Base-by-base conservation (phyloP, 23 tunicate genomes). In the Corella eumyota region DNA sequence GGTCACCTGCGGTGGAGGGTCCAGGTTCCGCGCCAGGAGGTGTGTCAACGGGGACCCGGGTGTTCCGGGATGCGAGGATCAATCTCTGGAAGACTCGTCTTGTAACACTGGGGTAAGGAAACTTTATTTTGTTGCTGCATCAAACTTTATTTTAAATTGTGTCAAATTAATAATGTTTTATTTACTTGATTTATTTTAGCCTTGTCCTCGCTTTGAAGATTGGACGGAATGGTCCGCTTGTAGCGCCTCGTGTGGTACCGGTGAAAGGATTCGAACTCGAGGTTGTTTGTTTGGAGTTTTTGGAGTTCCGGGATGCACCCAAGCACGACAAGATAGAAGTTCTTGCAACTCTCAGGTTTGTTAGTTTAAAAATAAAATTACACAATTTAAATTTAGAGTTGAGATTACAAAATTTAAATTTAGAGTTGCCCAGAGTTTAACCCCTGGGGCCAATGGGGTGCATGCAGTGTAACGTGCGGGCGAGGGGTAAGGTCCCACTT, bases 301-400 rank as follows among this genome's bases (percentile, higher is more conserved):
- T 22, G 81, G 81, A 3, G 78, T 62, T 23, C 71, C 47, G 13
- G 96, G 96, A 4, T 88, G 96, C n/a, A n/a, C n/a, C n/a, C n/a
- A n/a, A n/a, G n/a, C n/a, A n/a, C n/a, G n/a, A n/a, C n/a, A n/a
- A n/a, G n/a, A n/a, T n/a, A n/a, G n/a, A n/a, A n/a, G n/a, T n/a
- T n/a, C n/a, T n/a, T n/a, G n/a, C n/a, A n/a, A n/a, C n/a, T n/a
- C n/a, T n/a, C n/a, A n/a, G n/a, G n/a, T n/a, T n/a, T n/a, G n/a
- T n/a, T n/a, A n/a, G n/a, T n/a, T n/a, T n/a, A n/a, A n/a, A n/a
- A n/a, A n/a, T n/a, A n/a, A n/a, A n/a, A n/a, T n/a, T n/a, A n/a
- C n/a, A n/a, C n/a, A n/a, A n/a, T n/a, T n/a, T n/a, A n/a, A n/a
- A n/a, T n/a, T n/a, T n/a, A n/a, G n/a, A n/a, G n/a, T n/a, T n/a